Evolutionary conservation across 64 coral and sea anemone species (phyloP).

Genomic region (Montipora capricornis): DNA sequence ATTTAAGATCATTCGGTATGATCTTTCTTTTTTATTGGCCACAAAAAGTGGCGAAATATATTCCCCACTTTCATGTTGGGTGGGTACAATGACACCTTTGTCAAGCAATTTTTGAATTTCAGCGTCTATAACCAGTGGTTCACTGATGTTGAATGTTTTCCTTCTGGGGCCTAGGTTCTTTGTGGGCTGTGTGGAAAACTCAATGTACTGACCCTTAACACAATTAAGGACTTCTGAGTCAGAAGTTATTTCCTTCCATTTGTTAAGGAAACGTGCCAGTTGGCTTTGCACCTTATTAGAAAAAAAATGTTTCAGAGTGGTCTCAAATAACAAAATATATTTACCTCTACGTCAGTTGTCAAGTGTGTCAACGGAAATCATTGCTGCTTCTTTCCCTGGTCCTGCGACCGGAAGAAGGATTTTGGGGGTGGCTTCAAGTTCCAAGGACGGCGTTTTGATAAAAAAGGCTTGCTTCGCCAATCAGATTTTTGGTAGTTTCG

Average conservation of each 20-base stretch:
- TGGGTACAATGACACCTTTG: conserved; percentile 45
- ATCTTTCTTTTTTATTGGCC: conserved; percentile 37
- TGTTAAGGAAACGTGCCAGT: conserved; percentile 26
- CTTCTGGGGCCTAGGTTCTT: conserved; percentile 12
- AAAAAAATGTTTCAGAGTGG: too few relatives aligned
- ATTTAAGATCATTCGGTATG: conserved; percentile 24
- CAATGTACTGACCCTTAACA: conserved; percentile 20
- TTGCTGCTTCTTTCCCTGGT: too few relatives aligned
- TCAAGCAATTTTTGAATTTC: neutral
- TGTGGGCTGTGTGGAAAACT: neutral
- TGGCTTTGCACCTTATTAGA: neutral
- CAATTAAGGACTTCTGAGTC: conserved; percentile 8
- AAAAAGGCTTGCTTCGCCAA: conserved; percentile 32
- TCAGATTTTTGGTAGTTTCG: conserved; percentile 17
- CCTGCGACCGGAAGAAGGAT: neutral
- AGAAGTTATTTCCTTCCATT: conserved; percentile 42
- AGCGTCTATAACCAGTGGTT: conserved; percentile 38
- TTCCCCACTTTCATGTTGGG: conserved; percentile 30
- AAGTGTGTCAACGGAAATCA: too few relatives aligned
- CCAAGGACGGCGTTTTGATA: conserved; percentile 26
- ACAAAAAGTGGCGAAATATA: conserved; percentile 36
- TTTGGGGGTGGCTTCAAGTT: conserved; percentile 22
- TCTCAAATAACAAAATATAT: too few relatives aligned
- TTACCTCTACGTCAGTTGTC: too few relatives aligned
- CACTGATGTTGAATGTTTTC: conserved; percentile 38